Percentiles rank a stretch among this genome's conserved stretches.
These are phyloP conservation scores for Apteryx mantelli DNA, from an alignment of 2,113 vertebrate genomes.

Conservation along the genomic window DNA sequence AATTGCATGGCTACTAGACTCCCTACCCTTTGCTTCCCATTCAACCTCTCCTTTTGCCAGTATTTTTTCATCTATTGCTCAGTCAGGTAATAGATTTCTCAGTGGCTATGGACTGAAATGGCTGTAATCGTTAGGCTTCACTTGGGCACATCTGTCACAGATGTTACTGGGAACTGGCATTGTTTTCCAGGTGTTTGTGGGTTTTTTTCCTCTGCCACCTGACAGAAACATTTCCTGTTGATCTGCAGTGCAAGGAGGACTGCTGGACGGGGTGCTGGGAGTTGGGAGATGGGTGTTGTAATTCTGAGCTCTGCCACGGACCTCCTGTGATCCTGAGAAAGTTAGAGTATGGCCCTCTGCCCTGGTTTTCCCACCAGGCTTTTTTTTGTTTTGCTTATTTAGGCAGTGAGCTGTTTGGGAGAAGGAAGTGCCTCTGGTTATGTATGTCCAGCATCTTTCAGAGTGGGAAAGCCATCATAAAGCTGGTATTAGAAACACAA, in stretches of 20 bases:
- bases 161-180: not conserved
- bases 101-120: not conserved
- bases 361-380: not conserved
- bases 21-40: not conserved
- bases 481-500: not conserved
- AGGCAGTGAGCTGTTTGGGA: conserved; percentile 27
- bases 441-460: not conserved
- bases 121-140: not conserved
- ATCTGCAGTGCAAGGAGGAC: rapidly evolving
- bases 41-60: not conserved
- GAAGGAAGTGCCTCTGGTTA: conserved; percentile 37
- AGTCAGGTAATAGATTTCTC: not conserved
- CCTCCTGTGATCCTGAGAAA: conserved; percentile 30
- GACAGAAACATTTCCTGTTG: not conserved
- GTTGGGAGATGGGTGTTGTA: not conserved
- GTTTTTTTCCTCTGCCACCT: not conserved
- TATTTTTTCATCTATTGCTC: not conserved
- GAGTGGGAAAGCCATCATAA: not conserved
- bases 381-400: conserved; percentile 20
- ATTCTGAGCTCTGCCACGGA: not conserved
- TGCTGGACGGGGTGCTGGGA: not conserved
- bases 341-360: not conserved
- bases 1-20: not conserved
- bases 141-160: not conserved
- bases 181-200: not conserved